A percentile compares a stretch with the other conserved stretches of the same genome.
Evolutionary conservation across 53 echinoderm and acorn worm species (phyloP).

Genomic region (Echinometra lucunter): DNA sequence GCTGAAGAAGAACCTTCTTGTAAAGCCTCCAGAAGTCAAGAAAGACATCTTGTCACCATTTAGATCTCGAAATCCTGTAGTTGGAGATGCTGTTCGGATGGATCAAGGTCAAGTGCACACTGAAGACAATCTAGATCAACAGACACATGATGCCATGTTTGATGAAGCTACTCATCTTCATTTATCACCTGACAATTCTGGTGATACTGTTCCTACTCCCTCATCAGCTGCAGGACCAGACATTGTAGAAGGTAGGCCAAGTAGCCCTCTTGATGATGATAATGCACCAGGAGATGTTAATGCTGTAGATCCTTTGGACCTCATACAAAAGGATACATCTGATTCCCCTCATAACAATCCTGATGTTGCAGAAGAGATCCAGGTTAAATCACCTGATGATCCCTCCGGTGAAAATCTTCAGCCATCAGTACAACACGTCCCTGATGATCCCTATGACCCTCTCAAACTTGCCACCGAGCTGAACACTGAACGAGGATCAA

Average conservation of each 20-base stretch:
- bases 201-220: neutral
- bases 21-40: slow-evolving; percentile 38
- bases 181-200: neutral
- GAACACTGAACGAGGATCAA: neutral
- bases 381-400: neutral
- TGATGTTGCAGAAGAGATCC: slow-evolving; percentile 18
- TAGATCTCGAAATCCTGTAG: neutral
- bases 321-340: neutral
- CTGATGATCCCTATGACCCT: slow-evolving; percentile 46
- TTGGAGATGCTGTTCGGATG: slow-evolving; percentile 28
- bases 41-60: slow-evolving; percentile 53
- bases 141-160: neutral
- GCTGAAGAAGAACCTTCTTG: slow-evolving; percentile 55
- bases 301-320: slow-evolving; percentile 40
- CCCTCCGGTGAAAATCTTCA: neutral
- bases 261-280: slow-evolving; percentile 12
- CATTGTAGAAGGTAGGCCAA: slow-evolving; percentile 7
- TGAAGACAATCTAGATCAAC: neutral
- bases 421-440: neutral
- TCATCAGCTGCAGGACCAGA: slow-evolving; percentile 28
- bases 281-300: slow-evolving; percentile 24
- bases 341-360: neutral
- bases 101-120: slow-evolving; percentile 31
- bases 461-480: slow-evolving; percentile 18
- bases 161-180: neutral